Base-by-base conservation (phyloP, 1,140 invertebrate genomes). In the Nasonia longicornis region DNA sequence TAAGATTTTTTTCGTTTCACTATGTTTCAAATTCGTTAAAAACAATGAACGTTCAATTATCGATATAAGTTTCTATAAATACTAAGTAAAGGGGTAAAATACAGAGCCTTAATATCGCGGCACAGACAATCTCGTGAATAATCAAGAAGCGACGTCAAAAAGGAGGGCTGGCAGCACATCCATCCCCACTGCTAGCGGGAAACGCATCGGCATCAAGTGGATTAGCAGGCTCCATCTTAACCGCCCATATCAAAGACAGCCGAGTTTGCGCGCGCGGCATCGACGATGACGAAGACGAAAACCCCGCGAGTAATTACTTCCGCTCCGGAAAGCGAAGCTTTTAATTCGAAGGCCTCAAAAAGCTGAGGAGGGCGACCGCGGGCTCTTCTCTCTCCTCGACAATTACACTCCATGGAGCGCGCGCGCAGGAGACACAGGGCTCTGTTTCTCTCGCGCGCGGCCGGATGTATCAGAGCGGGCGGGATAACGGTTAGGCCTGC, bases 351-450 rank as follows among this genome's bases (percentile, higher is more conserved):
- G 85, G 84, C 82, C 84, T 84, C 81, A 79, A 84, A 83, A 75
- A 70, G 20, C 77, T 71, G 83, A 83, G 67, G 83, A 69, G 85
- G 48, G 29, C 26, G 26, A 73, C 69, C 48, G 48, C 38, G 29
- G 20, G 29, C 67, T n/a, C 38, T 48, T 84, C 83, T 86, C 70
- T 52, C 86, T 85, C 82, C 86, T 86, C 82, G 85, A 88, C 88
- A 87, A 89, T 89, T 89, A 89, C 87, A 86, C 86, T 86, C 85
- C 84, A 87, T 20, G 16, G 84, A 84, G 67, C 83, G 16, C 2
- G 52, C 31, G 35, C 31, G 20, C 4, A 67, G 29, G 11, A 38
- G 63, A 35, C 31, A 31, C 58, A 63, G 29, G 8, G 22, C 64
- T 31, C 22, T 42, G 74, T 22, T 67, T 71, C 42, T 26, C 74